These are phyloP conservation scores for Drosophila aff. DNA, from an alignment of 1,140 invertebrate species.

Conservation along the genomic window DNA sequence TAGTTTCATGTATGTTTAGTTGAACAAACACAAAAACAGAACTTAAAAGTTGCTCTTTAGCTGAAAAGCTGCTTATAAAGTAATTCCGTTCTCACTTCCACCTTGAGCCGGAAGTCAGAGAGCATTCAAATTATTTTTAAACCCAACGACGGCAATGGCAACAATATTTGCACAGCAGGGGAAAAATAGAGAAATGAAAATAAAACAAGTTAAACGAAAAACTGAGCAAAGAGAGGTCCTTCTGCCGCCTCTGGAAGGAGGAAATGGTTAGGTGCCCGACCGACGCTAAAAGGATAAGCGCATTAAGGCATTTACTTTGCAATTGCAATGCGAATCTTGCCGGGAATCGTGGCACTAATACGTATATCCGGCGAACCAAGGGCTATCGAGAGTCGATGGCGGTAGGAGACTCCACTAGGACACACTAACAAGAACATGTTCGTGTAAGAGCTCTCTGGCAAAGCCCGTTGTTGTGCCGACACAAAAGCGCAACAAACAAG, in stretches of 20 bases:
- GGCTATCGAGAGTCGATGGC: conserved; percentile 37
- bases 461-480: conserved; percentile 45
- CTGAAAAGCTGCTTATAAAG: conserved; percentile 28
- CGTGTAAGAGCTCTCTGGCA: conserved; percentile 15
- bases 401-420: conserved; percentile 42
- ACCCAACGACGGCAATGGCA: conserved; percentile 55
- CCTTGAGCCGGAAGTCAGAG: conserved; percentile 42
- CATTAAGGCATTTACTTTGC: conserved; percentile 80
- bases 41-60: conserved; percentile 19
- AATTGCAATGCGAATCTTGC: conserved; percentile 62
- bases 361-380: conserved; percentile 19
- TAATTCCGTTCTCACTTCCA: conserved; percentile 20
- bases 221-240: conserved; percentile 1
- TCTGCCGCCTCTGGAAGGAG: not conserved
- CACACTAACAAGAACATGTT: conserved; percentile 54
- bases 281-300: conserved; percentile 80
- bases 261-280: conserved; percentile 43
- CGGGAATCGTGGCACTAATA: conserved; percentile 63
- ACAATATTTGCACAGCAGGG: conserved; percentile 65
- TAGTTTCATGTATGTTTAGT: conserved; percentile 5
- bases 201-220: conserved; percentile 2
- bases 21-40: conserved; percentile 26
- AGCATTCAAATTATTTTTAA: conserved; percentile 72
- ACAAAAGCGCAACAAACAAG: conserved; percentile 79
- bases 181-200: conserved; percentile 14